A percentile compares a stretch with the other conserved stretches of the same genome.
phyloP scores from a whole-genome alignment of 2,113 vertebrate species.

The Glaucomys volans region DNA sequence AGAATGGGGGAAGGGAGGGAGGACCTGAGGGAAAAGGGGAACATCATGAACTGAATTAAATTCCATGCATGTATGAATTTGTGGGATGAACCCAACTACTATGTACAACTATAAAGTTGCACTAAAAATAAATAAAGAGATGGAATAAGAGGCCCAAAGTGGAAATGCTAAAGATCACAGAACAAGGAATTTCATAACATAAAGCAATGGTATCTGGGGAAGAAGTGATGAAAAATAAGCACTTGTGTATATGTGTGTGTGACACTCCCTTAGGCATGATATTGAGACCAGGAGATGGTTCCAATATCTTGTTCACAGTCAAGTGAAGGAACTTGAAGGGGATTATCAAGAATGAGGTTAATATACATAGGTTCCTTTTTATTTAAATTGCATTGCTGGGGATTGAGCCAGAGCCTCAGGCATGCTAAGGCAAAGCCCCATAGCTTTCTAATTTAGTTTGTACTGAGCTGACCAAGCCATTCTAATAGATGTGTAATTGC shows the following conservation, averaged over 20 bases:
- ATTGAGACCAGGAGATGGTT: constrained; percentile 20
- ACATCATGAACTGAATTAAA: no score
- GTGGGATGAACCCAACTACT: no score
- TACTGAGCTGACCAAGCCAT: constrained; percentile 10
- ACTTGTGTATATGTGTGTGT: neutral
- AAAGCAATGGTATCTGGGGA: constrained; percentile 6
- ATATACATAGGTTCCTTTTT: neutral
- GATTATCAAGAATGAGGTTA: neutral
- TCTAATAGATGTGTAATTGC: neutral
- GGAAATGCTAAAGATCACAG: neutral
- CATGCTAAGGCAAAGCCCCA: no score
- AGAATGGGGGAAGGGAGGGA: no score
- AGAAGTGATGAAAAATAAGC: neutral
- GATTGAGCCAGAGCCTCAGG: no score
- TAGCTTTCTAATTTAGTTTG: constrained; percentile 20
- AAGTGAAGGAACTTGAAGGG: neutral
- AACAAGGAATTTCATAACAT: neutral
- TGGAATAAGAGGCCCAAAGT: constrained; percentile 1
- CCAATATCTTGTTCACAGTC: neutral
- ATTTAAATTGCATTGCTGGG: no score
- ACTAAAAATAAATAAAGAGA: neutral
- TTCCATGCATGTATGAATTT: no score
- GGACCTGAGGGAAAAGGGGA: no score
- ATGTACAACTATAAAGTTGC: no score
- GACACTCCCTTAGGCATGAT: neutral